Percentiles rank a stretch among this genome's conserved stretches.
Evolutionary conservation across 2,888 invertebrate genomes (phyloP).

Genomic region (Amaurobius ferox): DNA sequence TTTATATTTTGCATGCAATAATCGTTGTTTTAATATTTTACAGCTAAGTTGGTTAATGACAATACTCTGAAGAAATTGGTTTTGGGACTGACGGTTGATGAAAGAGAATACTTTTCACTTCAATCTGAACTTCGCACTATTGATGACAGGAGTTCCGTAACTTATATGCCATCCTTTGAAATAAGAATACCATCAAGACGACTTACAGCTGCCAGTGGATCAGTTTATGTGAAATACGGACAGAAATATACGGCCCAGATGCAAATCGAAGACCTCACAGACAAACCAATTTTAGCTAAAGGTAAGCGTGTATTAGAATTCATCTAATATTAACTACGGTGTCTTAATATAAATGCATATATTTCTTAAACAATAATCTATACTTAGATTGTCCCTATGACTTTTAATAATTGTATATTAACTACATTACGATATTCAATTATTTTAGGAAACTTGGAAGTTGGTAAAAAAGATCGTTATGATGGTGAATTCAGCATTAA

Average conservation of each 20-base stretch:
- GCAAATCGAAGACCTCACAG: conserved; percentile 76
- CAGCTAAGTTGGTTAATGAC: conserved; percentile 72
- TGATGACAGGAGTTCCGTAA: conserved; percentile 66
- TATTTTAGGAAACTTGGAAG: conserved; percentile 51
- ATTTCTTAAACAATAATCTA: no score
- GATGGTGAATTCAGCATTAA: conserved; percentile 65
- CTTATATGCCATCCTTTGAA: conserved; percentile 75
- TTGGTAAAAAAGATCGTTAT: conserved; percentile 59
- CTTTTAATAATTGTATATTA: no score
- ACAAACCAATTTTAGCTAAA: conserved; percentile 75
- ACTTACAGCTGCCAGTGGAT: conserved; percentile 75
- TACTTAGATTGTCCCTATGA: no score
- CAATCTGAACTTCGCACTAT: conserved; percentile 70
- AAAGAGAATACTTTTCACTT: conserved; percentile 73
- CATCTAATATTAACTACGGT: no score
- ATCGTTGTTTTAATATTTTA: not conserved
- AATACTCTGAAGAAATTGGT: conserved; percentile 73
- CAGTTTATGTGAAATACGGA: conserved; percentile 74
- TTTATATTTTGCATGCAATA: no score
- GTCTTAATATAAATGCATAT: no score
- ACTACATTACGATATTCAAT: no score
- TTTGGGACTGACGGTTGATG: conserved; percentile 74
- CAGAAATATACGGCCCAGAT: conserved; percentile 76
- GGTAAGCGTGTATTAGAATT: no score
- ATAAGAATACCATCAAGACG: conserved; percentile 74